These are phyloP conservation scores for Coilia nasus DNA, from an alignment of 2,797 vertebrate genomes.

Conservation along the genomic window DNA sequence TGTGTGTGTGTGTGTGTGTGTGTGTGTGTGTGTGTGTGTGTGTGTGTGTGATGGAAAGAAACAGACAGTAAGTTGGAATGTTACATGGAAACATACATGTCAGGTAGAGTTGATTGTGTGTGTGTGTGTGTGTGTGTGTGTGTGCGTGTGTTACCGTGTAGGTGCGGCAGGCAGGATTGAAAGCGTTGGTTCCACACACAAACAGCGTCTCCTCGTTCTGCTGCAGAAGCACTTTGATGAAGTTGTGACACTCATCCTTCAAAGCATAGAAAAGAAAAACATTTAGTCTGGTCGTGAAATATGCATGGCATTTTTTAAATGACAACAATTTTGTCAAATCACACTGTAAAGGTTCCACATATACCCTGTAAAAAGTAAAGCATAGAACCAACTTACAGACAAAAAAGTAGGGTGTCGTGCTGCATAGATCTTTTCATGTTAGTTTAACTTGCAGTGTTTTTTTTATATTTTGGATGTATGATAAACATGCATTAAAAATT, in stretches of 20 bases:
- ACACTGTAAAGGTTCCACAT: no score
- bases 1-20: not conserved
- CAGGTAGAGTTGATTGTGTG: slow-evolving; percentile 21
- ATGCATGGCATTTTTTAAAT: no score
- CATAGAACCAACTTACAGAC: no score
- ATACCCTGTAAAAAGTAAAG: no score
- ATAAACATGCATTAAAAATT: no score
- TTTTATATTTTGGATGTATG: no score
- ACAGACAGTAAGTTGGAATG: no score
- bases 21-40: not conserved
- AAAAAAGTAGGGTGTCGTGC: no score
- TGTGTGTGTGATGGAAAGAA: not conserved
- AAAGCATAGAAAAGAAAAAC: slow-evolving; percentile 52
- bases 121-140: slow-evolving; percentile 38
- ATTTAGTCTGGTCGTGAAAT: not conserved
- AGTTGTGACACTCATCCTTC: slow-evolving; percentile 98
- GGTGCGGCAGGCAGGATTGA: slow-evolving; percentile 94
- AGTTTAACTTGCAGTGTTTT: no score
- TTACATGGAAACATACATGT: slow-evolving; percentile 16
- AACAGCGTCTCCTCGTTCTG: slow-evolving; percentile 92
- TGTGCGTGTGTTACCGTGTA: slow-evolving; percentile 82
- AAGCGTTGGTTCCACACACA: slow-evolving; percentile 97
- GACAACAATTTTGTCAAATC: no score
- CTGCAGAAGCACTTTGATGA: slow-evolving; percentile 97
- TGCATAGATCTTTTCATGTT: no score